These are phyloP conservation scores for Epizoanthus illoricatus DNA, from an alignment of 92 coral and sea anemone species.

Conservation along the genomic window DNA sequence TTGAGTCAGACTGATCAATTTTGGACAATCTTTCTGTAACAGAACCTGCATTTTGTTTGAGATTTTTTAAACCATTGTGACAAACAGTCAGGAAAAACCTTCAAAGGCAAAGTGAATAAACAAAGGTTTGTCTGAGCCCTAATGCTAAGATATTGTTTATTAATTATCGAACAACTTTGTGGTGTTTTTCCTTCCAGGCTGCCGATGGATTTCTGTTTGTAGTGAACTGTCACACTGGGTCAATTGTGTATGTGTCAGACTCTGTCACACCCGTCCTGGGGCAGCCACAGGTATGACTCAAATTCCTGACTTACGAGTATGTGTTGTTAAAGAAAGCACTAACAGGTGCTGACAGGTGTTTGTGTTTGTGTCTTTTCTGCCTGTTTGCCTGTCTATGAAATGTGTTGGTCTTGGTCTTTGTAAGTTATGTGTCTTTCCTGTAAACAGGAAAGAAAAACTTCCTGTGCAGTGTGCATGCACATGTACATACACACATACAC, in stretches of 20 bases:
- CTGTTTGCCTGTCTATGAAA: too few species aligned
- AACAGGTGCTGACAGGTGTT: too few species aligned
- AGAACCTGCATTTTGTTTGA: not conserved
- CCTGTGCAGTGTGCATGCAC: too few species aligned
- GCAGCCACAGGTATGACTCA: constrained; percentile 76
- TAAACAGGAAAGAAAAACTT: too few species aligned
- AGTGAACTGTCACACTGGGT: constrained; percentile 87
- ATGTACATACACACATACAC: too few species aligned
- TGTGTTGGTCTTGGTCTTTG: too few species aligned
- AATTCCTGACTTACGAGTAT: not conserved
- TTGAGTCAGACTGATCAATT: not conserved
- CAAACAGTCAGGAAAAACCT: not conserved
- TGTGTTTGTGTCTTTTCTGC: too few species aligned
- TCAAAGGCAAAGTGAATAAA: too few species aligned
- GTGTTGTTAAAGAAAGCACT: not conserved
- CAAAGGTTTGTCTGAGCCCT: too few species aligned
- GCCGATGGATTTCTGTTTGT: constrained; percentile 98
- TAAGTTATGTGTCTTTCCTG: too few species aligned
- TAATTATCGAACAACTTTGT: not conserved
- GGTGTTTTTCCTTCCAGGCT: constrained; percentile 59
- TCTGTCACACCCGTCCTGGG: constrained; percentile 95
- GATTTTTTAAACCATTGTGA: not conserved
- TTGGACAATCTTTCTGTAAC: too few species aligned
- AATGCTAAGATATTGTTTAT: not conserved
- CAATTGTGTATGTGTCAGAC: constrained; percentile 93